A percentile compares a stretch with the other conserved stretches of the same genome.
These are phyloP conservation scores for Diploptera punctata DNA, from an alignment of 2,888 invertebrate genomes.

Conservation along the genomic window DNA sequence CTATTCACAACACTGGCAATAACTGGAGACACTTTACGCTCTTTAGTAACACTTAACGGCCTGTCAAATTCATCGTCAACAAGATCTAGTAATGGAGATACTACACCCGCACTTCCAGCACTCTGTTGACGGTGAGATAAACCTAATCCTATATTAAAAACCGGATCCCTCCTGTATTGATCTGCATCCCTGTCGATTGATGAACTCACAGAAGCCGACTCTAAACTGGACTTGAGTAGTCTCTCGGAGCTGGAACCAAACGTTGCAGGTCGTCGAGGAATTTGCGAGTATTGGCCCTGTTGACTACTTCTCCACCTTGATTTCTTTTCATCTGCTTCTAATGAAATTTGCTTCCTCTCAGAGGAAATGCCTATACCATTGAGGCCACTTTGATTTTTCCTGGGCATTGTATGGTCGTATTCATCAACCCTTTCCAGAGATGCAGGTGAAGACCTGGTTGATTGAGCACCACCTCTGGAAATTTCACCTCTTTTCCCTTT, in stretches of 20 bases:
- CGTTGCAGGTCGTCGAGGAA: slow-evolving; percentile 27
- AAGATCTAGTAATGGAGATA: slow-evolving; percentile 28
- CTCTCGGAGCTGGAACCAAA: slow-evolving; percentile 4
- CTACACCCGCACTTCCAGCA: slow-evolving; percentile 10
- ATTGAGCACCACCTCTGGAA: slow-evolving; percentile 26
- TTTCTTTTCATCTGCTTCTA: slow-evolving; percentile 33
- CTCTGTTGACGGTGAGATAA: not conserved
- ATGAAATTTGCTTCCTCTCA: not conserved
- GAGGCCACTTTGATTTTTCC: slow-evolving; percentile 26
- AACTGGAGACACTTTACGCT: slow-evolving; percentile 49
- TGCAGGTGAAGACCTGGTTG: slow-evolving; percentile 54
- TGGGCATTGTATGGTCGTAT: slow-evolving; percentile 27
- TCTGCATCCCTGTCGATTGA: slow-evolving; percentile 30
- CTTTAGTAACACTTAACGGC: slow-evolving; percentile 43
- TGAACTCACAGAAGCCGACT: slow-evolving; percentile 34
- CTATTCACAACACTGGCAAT: slow-evolving; percentile 44
- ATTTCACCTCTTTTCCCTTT: slow-evolving; percentile 13
- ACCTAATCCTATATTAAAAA: slow-evolving; percentile 15
- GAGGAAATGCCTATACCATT: not conserved
- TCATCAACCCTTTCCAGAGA: slow-evolving; percentile 54
- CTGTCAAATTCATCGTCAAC: slow-evolving; percentile 48
- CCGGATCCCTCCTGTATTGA: slow-evolving; percentile 27
- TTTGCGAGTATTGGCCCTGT: slow-evolving; percentile 34
- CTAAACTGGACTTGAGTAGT: slow-evolving; percentile 34
- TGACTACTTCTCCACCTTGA: slow-evolving; percentile 26